Evolutionary conservation across 2,888 invertebrate species (phyloP).

Genomic region (Himalopsyche japonica): DNA sequence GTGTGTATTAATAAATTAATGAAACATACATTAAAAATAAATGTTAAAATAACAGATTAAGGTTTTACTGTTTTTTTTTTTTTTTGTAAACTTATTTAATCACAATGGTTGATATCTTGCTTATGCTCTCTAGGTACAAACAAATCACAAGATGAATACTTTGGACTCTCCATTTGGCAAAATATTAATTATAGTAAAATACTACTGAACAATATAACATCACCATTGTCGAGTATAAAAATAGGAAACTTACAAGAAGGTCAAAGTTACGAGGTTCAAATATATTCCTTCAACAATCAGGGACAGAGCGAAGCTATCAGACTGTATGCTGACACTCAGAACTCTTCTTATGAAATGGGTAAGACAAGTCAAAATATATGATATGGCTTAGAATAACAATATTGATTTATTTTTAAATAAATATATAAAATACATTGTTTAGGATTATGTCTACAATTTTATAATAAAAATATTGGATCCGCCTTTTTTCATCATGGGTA

Average conservation of each 20-base stretch:
- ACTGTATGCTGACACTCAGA: slow-evolving; percentile 19
- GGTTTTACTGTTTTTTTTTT: no score
- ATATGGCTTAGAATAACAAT: no score
- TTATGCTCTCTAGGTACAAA: slow-evolving; percentile 11
- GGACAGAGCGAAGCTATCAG: slow-evolving; percentile 30
- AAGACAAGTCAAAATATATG: no score
- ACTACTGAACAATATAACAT: slow-evolving; percentile 33
- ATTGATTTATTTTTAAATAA: no score
- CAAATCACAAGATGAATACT: slow-evolving; percentile 15
- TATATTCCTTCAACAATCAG: slow-evolving; percentile 36
- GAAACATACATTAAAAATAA: no score
- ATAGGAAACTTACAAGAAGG: slow-evolving; percentile 27
- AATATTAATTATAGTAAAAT: slow-evolving; percentile 20
- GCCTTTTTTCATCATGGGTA: no score
- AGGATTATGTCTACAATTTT: no score
- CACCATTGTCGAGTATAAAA: slow-evolving; percentile 28
- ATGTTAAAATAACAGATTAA: no score
- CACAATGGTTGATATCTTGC: not conserved
- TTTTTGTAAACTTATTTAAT: no score
- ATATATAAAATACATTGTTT: no score
- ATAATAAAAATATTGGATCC: no score
- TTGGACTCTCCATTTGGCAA: slow-evolving; percentile 30
- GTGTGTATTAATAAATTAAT: no score
- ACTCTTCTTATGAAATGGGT: slow-evolving; percentile 21
- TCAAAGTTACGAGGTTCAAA: slow-evolving; percentile 23